phyloP scores from a whole-genome alignment of 2,888 invertebrate species.

The Pocota personata region DNA sequence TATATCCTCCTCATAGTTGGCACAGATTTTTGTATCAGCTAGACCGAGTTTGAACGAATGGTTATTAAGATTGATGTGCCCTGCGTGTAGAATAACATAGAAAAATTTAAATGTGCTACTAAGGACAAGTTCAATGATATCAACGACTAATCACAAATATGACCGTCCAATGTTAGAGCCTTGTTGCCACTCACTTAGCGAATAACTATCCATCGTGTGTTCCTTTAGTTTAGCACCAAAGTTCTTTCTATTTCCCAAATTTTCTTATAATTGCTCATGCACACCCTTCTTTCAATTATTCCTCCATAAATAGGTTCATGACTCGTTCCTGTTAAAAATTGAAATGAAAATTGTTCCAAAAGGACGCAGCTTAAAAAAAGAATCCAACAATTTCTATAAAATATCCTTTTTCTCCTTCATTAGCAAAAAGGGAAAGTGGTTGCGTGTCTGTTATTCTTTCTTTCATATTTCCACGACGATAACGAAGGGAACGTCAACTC shows the following conservation, averaged over 20 bases:
- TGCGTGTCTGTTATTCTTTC: background rate
- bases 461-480: background rate
- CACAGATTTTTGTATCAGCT: too few relatives aligned
- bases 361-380: background rate
- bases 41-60: too few relatives aligned
- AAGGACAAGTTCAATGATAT: too few relatives aligned
- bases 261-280: background rate
- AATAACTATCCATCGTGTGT: too few relatives aligned
- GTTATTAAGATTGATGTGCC: too few relatives aligned
- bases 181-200: too few relatives aligned
- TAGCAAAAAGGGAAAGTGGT: slow-evolving; percentile 5
- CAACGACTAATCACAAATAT: too few relatives aligned
- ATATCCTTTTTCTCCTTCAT: slow-evolving; percentile 28
- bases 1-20: too few relatives aligned
- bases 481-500: slow-evolving; percentile 31
- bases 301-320: background rate
- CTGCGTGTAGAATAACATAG: too few relatives aligned
- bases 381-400: background rate
- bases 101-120: too few relatives aligned
- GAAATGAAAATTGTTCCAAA: slow-evolving; percentile 16
- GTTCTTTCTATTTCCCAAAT: background rate
- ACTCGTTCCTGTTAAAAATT: background rate
- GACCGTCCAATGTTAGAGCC: too few relatives aligned
- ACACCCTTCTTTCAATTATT: background rate
- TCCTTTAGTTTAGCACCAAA: too few relatives aligned